Base-by-base conservation (phyloP, 2,113 vertebrate species). In the Lutjanus erythropterus region DNA sequence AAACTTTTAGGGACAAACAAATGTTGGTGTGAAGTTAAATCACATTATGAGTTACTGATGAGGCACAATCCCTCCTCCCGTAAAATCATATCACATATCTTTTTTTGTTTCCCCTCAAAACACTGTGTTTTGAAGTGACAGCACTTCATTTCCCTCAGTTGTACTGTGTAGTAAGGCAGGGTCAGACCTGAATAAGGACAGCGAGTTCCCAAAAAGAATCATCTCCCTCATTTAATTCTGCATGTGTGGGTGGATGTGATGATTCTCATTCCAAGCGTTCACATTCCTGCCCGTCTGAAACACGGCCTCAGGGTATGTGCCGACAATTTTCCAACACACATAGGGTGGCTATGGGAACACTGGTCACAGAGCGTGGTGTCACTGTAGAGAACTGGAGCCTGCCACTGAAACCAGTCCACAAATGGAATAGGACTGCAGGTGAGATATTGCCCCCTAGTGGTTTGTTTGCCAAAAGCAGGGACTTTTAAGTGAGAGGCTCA, bases 381-480 rank as follows among this genome's bases (percentile, higher is more conserved):
- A 15, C 35, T 25, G 44, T 7, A 62, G 55, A 71, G 42, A 31
- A 56, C 59, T 42, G 47, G 73, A 88, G 71, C 52, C 81, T 18
- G 42, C 52, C 53, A 73, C 39, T 76, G 39, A 74, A 78, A 77
- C 41, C 84, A 75, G 53, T 87, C 53, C 33, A 70, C 49, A 59
- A 25, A 50, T 14, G 35, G 42, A 73, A 12, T 5, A 9, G 73
- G 58, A 71, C 46, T 64, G 47, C 77, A 91, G 77, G 84, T 91
- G 72, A 90, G 85, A 90, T 76, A 91, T 58, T 93, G 92, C 92
- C 92, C 92, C 90, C 94, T 92, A 79, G 89, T 93, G 94, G 88
- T n/a, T 10, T 33, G 12, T 68, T 62, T 31, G 6, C 10, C 19
- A 49, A 89, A 70, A 80, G 58, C 85, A 83, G 9, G 15, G 59